These are phyloP conservation scores for Xylocampa areola DNA, from an alignment of 2,888 invertebrate genomes.

Conservation along the genomic window DNA sequence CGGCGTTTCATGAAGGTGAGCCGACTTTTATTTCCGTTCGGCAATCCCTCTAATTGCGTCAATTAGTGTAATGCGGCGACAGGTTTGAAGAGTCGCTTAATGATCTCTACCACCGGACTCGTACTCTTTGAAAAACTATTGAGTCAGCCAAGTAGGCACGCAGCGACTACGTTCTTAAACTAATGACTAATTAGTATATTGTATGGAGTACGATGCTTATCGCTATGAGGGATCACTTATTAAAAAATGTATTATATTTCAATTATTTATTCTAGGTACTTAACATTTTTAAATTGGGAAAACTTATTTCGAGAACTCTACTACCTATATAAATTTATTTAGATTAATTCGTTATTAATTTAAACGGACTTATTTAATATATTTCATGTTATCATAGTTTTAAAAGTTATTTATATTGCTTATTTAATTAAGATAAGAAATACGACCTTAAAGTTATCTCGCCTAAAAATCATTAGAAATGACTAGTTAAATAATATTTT, in stretches of 20 bases:
- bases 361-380: not conserved
- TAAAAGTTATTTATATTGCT: not conserved
- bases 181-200: slow-evolving; percentile 62
- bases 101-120: slow-evolving; percentile 77
- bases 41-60: slow-evolving; percentile 90
- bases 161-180: slow-evolving; percentile 54
- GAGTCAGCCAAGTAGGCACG: slow-evolving; percentile 57
- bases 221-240: slow-evolving; percentile 45
- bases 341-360: not conserved
- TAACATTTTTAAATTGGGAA: not conserved
- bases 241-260: slow-evolving; percentile 27
- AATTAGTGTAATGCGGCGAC: slow-evolving; percentile 90
- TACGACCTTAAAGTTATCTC: too few species aligned
- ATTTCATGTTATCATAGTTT: not conserved
- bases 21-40: slow-evolving; percentile 89
- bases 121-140: slow-evolving; percentile 77
- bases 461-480: too few species aligned
- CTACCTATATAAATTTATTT: not conserved
- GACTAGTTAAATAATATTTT: too few species aligned
- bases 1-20: slow-evolving; percentile 90
- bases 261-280: slow-evolving; percentile 22
- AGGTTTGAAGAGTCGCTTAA: slow-evolving; percentile 87
- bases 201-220: slow-evolving; percentile 55
- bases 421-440: too few species aligned
- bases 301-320: not conserved